Evolutionary conservation across 2,888 invertebrate genomes (phyloP).

Genomic region (Nipponacmea schrenckii): DNA sequence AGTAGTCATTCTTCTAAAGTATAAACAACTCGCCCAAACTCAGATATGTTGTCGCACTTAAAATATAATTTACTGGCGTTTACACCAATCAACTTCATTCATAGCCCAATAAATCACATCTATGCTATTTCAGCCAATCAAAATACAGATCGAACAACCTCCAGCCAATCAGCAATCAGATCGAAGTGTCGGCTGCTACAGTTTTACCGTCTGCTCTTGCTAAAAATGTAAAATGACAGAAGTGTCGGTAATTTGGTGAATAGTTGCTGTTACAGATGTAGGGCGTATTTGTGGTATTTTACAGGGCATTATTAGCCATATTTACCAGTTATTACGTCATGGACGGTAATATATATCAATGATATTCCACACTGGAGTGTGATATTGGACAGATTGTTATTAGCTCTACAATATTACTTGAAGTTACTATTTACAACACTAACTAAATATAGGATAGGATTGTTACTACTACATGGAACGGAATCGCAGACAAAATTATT

Average conservation of each 20-base stretch:
- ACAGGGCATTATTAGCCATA: background rate
- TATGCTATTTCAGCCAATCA: conserved; percentile 16
- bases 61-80: background rate
- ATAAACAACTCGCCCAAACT: background rate
- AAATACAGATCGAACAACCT: conserved; percentile 14
- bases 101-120: conserved; percentile 6
- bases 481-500: too few relatives aligned
- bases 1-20: background rate
- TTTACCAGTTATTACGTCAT: background rate
- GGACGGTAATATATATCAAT: background rate
- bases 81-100: conserved; percentile 7
- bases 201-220: background rate
- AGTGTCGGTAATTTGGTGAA: conserved; percentile 1
- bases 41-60: background rate
- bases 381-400: background rate
- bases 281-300: background rate
- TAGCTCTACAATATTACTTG: background rate
- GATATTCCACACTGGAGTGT: background rate
- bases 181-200: conserved; percentile 7
- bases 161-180: background rate
- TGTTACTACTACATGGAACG: too few relatives aligned
- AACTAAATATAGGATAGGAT: too few relatives aligned
- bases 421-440: too few relatives aligned
- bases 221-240: background rate
- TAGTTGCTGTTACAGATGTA: too few relatives aligned